Evolutionary conservation across 2,797 vertebrate genomes (phyloP), one percentile per base, ranked within the genome.

Genomic region (Pempheris klunzingeri): DNA sequence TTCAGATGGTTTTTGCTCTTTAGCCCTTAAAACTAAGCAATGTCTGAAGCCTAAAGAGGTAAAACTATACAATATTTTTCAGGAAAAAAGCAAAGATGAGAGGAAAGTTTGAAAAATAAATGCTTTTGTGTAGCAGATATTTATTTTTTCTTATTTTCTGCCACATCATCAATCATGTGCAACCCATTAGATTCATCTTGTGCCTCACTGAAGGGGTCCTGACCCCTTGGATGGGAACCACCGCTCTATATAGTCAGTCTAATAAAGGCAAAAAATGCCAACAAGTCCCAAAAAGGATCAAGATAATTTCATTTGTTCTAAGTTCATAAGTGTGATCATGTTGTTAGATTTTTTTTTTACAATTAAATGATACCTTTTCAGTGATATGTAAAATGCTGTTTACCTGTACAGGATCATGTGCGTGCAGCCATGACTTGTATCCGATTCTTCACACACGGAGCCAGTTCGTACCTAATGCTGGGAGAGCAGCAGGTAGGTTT

Each of bases 391-490:
- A 69, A 71, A 43, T n/a, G 3, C 3, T 59, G 4, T 80, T 66
- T 59, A 3, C 84, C 71, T 67, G 18, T 2, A 15, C 90, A 99
- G 98, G 98, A 99, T 92, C 96, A 99, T 0, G 96, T 99, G 52
- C 97, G 98, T 55, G 97, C 98, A 0, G 97, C 98, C 49, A 99
- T 99, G 98, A 99, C 97, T 12, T 99, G 98, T 71, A 99, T 99
- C 74, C 92, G 96, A 10, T 99, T 99, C 95, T 99, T 98, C 89
- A 96, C 96, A 44, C 94, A 97, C 17, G 96, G 96, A 65, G 97
- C 98, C 13, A 93, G 92, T 66, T 96, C 96, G 0, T 99, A 99
- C 77, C 91, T 95, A 0, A 96, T 98, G 84, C 93, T 99, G 49
- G 98, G 97, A 77, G 96, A 96, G 81, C 96, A 96, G 78, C 97